phyloP scores from a whole-genome alignment of 1,140 invertebrate species.

The Drosophila cardini region DNA sequence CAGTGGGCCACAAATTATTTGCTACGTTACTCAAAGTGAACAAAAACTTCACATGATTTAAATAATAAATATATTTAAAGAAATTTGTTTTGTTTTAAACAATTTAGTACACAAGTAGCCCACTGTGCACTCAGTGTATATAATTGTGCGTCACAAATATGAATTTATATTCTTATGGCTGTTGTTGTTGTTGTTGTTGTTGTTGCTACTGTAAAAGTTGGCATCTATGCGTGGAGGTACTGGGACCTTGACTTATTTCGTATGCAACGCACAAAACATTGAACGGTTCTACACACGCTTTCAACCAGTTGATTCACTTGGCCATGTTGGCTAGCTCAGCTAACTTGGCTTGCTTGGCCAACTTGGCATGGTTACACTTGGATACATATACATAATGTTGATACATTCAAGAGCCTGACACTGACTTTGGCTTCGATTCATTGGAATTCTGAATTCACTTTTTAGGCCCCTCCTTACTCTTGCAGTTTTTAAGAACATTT shows the following conservation, averaged over 20 bases:
- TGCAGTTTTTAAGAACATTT: not conserved
- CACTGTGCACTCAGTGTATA: conserved; percentile 22
- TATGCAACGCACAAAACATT: conserved; percentile 60
- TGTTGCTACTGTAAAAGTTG: conserved; percentile 21
- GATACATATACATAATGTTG: not conserved
- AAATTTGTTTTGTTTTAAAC: not conserved
- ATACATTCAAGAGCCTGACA: conserved; percentile 26
- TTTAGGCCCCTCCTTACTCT: conserved; percentile 10
- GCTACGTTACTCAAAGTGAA: not conserved
- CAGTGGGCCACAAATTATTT: conserved; percentile 13
- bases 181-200: conserved; percentile 10
- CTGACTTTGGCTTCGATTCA: conserved; percentile 35
- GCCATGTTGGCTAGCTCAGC: conserved; percentile 15
- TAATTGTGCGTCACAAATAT: conserved; percentile 30
- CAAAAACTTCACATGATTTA: not conserved
- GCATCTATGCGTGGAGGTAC: conserved; percentile 27
- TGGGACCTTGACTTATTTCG: conserved; percentile 76
- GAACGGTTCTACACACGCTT: conserved; percentile 49
- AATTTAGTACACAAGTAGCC: not conserved
- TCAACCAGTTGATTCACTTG: conserved; percentile 17
- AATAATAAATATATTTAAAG: not conserved
- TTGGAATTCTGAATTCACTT: conserved; percentile 41
- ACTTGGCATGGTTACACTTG: not conserved
- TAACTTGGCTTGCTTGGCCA: not conserved
- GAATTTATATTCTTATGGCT: conserved; percentile 15